These are phyloP conservation scores for Bimastos eiseni DNA, from an alignment of 2,888 invertebrate species.

Conservation along the genomic window DNA sequence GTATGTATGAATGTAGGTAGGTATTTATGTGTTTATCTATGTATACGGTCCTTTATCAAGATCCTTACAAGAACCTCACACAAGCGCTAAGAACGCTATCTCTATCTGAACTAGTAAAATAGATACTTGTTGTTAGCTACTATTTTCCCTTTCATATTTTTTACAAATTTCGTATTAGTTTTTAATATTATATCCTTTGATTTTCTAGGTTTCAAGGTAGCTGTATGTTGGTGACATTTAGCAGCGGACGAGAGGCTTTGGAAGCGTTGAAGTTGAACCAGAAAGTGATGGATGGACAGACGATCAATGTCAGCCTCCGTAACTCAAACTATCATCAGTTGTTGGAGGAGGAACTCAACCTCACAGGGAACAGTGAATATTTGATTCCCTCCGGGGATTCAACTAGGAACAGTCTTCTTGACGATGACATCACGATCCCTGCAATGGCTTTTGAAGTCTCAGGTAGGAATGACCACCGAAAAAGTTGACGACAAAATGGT, in stretches of 20 bases:
- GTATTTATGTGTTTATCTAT: too few relatives aligned
- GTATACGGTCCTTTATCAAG: too few relatives aligned
- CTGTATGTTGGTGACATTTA: conserved; percentile 88
- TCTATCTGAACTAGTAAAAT: too few relatives aligned
- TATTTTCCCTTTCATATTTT: too few relatives aligned
- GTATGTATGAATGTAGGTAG: too few relatives aligned
- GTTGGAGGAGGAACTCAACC: conserved; percentile 77
- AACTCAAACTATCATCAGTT: conserved; percentile 83
- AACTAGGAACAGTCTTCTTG: conserved; percentile 55
- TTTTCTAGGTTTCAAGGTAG: conserved; percentile 63
- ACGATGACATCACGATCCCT: conserved; percentile 56
- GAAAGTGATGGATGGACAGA: conserved; percentile 42
- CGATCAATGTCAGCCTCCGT: conserved; percentile 75
- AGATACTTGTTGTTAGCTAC: too few relatives aligned
- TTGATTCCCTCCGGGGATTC: conserved; percentile 42
- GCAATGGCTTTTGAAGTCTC: conserved; percentile 55
- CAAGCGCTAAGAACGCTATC: too few relatives aligned
- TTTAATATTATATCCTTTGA: background rate
- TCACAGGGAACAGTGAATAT: conserved; percentile 71
- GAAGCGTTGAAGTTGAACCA: conserved; percentile 62
- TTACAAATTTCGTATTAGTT: too few relatives aligned
- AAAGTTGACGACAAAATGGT: too few relatives aligned
- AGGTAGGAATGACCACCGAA: conserved; percentile 33
- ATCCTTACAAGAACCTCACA: too few relatives aligned
- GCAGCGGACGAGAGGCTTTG: conserved; percentile 84